phyloP scores from a whole-genome alignment of 64 coral and sea anemone species.

The Montipora foliosa region DNA sequence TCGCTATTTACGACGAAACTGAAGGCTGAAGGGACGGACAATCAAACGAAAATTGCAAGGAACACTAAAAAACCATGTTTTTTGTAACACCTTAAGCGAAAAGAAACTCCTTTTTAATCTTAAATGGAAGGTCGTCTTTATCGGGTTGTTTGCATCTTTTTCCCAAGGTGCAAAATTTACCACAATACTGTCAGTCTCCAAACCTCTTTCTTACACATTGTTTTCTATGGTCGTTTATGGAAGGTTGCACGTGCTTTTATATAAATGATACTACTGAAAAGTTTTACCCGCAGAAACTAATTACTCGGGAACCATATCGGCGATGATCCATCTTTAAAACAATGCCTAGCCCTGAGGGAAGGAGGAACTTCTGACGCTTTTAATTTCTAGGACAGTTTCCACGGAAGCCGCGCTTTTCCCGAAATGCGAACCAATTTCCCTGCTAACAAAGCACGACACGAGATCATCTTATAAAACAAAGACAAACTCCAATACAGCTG shows the following conservation, averaged over 20 bases:
- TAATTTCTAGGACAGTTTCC: conserved; percentile 16
- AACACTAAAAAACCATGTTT: background rate
- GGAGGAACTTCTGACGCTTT: background rate
- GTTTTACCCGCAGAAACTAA: conserved; percentile 33
- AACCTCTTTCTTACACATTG: conserved; percentile 22
- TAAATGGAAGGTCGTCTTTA: background rate
- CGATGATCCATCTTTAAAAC: background rate
- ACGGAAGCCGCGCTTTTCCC: conserved; percentile 7
- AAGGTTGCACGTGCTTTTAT: conserved; percentile 37
- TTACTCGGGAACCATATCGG: conserved; percentile 14
- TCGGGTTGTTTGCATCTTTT: background rate
- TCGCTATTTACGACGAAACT: conserved; percentile 11
- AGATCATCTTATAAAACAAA: conserved; percentile 36
- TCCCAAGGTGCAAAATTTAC: conserved; percentile 16
- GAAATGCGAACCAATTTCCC: conserved; percentile 39
- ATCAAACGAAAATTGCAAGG: too few relatives aligned
- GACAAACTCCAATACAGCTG: conserved; percentile 22
- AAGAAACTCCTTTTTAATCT: conserved; percentile 12
- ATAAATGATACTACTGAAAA: conserved; percentile 35
- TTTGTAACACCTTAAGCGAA: conserved; percentile 21
- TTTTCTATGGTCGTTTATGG: background rate
- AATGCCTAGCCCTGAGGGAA: conserved; percentile 23
- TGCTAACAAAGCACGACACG: conserved; percentile 50
- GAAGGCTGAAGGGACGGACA: background rate
- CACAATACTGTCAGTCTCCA: conserved; percentile 4